Percentiles rank a stretch among this genome's conserved stretches.
Conservation (phyloP, 2,797 vertebrate species). For the Perodicticus potto region DNA sequence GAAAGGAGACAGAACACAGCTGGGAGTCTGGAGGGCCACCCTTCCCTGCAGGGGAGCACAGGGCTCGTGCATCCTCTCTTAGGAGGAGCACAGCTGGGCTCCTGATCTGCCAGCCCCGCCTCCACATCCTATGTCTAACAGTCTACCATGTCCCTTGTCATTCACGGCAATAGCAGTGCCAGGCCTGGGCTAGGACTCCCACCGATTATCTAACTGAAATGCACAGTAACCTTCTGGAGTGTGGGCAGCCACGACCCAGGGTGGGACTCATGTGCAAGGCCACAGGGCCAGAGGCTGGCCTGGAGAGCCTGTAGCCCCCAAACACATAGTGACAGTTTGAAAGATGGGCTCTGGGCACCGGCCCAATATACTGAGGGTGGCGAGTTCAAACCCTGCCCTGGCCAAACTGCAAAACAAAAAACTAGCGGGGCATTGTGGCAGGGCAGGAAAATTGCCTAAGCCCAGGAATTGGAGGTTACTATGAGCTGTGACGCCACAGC, state of each 20-base stretch:
- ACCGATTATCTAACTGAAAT: no score
- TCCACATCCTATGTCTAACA: neutral
- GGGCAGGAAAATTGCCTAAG: no score
- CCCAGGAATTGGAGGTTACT: no score
- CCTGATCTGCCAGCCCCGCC: neutral
- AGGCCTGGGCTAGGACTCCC: neutral
- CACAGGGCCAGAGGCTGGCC: neutral
- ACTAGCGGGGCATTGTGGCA: no score
- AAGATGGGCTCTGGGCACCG: neutral
- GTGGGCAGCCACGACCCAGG: neutral
- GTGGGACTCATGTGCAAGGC: neutral
- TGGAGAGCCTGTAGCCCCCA: neutral
- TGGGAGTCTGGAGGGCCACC: neutral
- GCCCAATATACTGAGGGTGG: no score
- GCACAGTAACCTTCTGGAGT: neutral
- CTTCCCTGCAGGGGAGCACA: neutral
- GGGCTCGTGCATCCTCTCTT: neutral
- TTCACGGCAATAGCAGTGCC: neutral
- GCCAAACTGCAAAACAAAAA: no score
- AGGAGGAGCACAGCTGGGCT: neutral
- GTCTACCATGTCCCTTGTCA: neutral
- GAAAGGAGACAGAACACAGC: neutral
- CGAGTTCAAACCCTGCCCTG: no score
- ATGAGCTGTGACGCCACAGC: no score
- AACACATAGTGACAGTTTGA: neutral